Evolutionary conservation across 2,888 invertebrate species (phyloP).

Genomic region (Ditula angustiorana): DNA sequence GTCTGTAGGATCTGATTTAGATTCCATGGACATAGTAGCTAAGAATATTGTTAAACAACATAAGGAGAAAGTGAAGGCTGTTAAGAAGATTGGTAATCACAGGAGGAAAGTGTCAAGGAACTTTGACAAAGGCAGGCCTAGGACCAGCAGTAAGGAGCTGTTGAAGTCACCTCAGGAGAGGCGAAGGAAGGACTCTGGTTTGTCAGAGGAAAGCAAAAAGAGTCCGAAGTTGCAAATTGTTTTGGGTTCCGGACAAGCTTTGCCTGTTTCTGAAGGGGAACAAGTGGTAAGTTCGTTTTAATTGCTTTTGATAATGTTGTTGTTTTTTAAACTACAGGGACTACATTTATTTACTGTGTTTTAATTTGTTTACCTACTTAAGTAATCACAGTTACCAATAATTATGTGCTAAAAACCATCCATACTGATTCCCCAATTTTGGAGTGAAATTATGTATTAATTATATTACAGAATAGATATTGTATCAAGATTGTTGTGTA

Average conservation of each 20-base stretch:
- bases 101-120: constrained; percentile 72
- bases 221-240: constrained; percentile 81
- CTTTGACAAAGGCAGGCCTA: constrained; percentile 58
- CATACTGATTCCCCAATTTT: no score
- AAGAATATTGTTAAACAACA: constrained; percentile 58
- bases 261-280: constrained; percentile 86
- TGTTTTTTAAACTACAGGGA: no score
- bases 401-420: no score
- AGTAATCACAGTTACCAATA: no score
- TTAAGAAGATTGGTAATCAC: constrained; percentile 74
- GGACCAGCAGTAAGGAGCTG: constrained; percentile 62
- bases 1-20: constrained; percentile 65
- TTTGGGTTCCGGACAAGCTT: constrained; percentile 81
- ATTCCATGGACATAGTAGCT: constrained; percentile 58
- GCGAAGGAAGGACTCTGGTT: constrained; percentile 67
- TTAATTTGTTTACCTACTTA: no score
- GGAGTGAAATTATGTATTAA: no score
- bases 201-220: constrained; percentile 70
- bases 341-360: no score
- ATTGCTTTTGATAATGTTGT: background rate
- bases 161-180: constrained; percentile 66
- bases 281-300: constrained; percentile 78
- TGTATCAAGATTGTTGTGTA: background rate
- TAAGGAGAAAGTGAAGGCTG: constrained; percentile 60
- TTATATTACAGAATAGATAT: background rate